Percentiles rank a stretch among this genome's conserved stretches.
Evolutionary conservation across 2,888 invertebrate genomes (phyloP).

Genomic region (Enchytraeus crypticus): DNA sequence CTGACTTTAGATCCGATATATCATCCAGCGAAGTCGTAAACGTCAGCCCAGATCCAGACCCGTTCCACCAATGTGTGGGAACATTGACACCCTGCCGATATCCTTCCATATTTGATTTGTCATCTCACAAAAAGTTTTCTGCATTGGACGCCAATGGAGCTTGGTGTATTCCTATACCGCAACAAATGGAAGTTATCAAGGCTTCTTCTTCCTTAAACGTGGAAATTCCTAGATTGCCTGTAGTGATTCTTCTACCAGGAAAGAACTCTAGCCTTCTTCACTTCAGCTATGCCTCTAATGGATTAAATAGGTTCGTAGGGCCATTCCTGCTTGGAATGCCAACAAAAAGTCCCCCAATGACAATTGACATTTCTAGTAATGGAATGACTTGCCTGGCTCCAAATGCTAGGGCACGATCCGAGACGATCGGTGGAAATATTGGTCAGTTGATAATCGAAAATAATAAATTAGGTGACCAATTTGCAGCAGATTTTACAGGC

Average conservation of each 20-base stretch:
- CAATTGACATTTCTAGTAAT: neutral
- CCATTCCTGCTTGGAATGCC: neutral
- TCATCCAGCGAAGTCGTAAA: no score
- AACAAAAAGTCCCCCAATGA: neutral
- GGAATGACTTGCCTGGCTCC: neutral
- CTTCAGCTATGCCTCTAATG: neutral
- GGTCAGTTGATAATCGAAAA: neutral
- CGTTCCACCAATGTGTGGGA: no score
- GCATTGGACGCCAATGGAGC: neutral
- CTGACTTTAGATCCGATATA: no score
- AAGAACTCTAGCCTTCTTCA: neutral
- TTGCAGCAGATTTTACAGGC: slow-evolving; percentile 1
- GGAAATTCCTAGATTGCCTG: neutral
- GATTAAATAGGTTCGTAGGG: neutral
- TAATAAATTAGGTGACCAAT: neutral
- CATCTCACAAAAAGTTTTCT: neutral
- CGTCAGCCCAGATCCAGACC: no score
- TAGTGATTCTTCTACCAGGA: neutral
- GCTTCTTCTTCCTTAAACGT: neutral
- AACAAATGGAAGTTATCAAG: neutral
- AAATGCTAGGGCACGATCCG: neutral
- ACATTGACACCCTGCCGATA: no score
- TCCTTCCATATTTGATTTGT: no score
- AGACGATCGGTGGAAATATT: neutral
- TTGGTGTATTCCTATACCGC: neutral